phyloP scores from a whole-genome alignment of 2,888 invertebrate species.

The Lepidochitona cinerea region DNA sequence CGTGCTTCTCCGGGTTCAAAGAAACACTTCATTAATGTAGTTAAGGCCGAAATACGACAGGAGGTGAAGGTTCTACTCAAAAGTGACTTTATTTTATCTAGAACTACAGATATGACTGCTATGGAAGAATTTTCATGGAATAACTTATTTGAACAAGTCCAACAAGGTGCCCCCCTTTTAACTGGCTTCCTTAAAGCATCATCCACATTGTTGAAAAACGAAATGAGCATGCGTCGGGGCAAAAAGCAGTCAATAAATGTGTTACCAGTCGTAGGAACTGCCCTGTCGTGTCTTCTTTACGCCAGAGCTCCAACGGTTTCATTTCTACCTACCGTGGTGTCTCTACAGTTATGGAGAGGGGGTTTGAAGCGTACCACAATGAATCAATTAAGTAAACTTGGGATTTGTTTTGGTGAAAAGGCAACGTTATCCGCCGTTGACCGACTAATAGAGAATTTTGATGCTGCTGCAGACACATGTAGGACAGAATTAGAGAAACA shows the following conservation, averaged over 20 bases:
- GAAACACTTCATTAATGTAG: constrained; percentile 4
- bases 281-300: not conserved
- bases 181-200: not conserved
- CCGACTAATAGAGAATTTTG: not conserved
- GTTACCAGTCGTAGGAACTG: not conserved
- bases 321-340: not conserved
- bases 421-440: not conserved
- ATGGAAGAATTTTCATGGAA: not conserved
- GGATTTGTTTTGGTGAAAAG: not conserved
- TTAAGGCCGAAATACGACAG: not conserved
- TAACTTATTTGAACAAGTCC: not conserved
- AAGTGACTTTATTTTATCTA: constrained; percentile 16
- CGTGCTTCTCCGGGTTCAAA: constrained; percentile 14
- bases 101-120: not conserved
- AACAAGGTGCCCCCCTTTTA: not conserved
- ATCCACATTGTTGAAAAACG: not conserved
- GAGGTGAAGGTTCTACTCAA: constrained; percentile 7
- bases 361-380: not conserved
- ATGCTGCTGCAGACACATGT: not conserved
- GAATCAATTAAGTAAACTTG: not conserved
- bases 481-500: not conserved
- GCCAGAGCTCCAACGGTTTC: not conserved
- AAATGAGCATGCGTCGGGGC: not conserved
- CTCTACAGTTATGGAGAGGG: not conserved
- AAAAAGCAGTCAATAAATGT: not conserved